Base-by-base conservation (phyloP, 1,140 invertebrate genomes). In the Anthonomus grandis region DNA sequence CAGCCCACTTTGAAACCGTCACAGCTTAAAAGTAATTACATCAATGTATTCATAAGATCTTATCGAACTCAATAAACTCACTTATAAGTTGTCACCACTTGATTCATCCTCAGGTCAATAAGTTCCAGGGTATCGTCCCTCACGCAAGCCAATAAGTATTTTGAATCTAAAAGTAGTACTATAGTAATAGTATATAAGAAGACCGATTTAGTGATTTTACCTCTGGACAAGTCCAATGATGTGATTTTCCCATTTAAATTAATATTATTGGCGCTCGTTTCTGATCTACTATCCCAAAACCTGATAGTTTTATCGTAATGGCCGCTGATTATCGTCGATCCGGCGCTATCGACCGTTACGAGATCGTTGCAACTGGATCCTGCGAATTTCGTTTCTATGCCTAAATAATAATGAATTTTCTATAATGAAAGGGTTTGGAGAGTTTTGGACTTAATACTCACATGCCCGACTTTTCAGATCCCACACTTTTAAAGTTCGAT, bases 251-350 rank as follows among this genome's bases (percentile, higher is more conserved):
- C 95, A 70, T 93, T 88, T 17, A 98, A 79, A 36, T 89, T 70
- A 56, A 98, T 89, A 73, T 95, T 89, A 70, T 92, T 87, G 31
- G 85, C 82, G 56, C 83, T 85, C 54, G 82, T 82, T 63, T 90
- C 87, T 2, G 86, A 87, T 66, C 95, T 82, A 56, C 86, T 87
- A 70, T 99, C 96, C 95, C 95, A 98, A 75, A 98, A 97, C 31
- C 95, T 81, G 66, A 98, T 91, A 64, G 85, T 87, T 75, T 97
- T 97, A 77, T 99, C 96, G 76, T 93, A 97, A 79, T 99, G 96
- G 12, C 94, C 95, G 64, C 94, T 97, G 57, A 98, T 94, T 58
- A 98, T 91, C 18, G 87, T 91, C 10, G 90, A 88, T n/a, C 91
- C 93, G 1, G 90, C 83, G 34, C 87, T 84, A 67, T 95, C 89